Percentiles rank a stretch among this genome's conserved stretches.
phyloP scores from a whole-genome alignment of 1,140 invertebrate species.

The Thaumatotibia leucotreta region DNA sequence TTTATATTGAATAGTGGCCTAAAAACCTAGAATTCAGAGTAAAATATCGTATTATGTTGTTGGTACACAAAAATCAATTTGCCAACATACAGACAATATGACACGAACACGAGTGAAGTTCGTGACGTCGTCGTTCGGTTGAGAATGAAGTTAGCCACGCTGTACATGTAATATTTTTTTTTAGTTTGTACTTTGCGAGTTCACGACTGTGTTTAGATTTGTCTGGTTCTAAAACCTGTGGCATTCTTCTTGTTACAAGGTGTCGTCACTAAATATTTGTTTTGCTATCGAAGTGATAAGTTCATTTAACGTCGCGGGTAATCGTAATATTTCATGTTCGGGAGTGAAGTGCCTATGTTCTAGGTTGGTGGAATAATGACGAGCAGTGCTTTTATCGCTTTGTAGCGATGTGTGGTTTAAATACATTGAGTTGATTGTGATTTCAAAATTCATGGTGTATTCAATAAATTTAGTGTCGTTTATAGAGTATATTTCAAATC shows the following conservation, averaged over 20 bases:
- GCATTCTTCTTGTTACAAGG: not conserved
- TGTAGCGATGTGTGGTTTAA: conserved; percentile 70
- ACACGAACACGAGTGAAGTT: conserved; percentile 26
- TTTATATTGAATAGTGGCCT: not conserved
- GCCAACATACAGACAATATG: not conserved
- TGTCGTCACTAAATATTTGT: conserved; percentile 18
- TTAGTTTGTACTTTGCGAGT: conserved; percentile 54
- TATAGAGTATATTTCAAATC: conserved; percentile 70
- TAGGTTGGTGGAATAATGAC: conserved; percentile 60
- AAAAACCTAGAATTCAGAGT: not conserved
- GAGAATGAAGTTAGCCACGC: conserved; percentile 33
- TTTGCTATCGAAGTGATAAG: conserved; percentile 23
- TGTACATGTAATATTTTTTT: conserved; percentile 47
- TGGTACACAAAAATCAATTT: not conserved
- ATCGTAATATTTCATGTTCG: conserved; percentile 39
- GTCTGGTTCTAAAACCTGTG: conserved; percentile 18
- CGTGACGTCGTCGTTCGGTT: conserved; percentile 14
- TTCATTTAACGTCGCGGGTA: conserved; percentile 13
- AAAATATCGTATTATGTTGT: not conserved
- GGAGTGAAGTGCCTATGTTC: conserved; percentile 60
- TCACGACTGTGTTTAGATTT: conserved; percentile 29
- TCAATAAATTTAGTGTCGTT: conserved; percentile 58
- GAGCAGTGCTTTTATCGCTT: conserved; percentile 63
- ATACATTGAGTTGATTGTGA: conserved; percentile 66
- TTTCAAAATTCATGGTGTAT: conserved; percentile 72